Conservation (phyloP, 2,797 vertebrate genomes). For the Oceanodroma leucorhoa region DNA sequence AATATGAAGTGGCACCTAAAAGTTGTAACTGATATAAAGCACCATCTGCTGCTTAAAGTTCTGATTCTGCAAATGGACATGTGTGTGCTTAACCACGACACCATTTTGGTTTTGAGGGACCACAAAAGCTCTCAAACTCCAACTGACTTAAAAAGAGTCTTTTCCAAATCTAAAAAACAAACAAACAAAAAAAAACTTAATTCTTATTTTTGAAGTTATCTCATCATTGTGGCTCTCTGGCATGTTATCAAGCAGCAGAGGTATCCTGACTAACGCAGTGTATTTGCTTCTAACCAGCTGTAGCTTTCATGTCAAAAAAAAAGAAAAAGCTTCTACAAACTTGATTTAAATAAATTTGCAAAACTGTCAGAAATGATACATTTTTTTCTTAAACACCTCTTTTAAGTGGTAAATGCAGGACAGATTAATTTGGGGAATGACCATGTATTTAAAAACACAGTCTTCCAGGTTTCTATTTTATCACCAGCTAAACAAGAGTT, state of each 20-base stretch:
- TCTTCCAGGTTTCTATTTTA: not conserved
- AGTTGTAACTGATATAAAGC: not conserved
- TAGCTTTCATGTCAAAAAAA: not conserved
- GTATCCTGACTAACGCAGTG: not conserved
- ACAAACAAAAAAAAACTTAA: not conserved
- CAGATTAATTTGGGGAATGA: not conserved
- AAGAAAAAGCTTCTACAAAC: not conserved
- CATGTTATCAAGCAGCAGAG: not conserved
- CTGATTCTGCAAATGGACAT: not conserved
- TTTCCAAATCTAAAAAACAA: not conserved
- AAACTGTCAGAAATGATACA: not conserved
- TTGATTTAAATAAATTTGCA: constrained; percentile 3
- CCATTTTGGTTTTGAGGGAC: not conserved
- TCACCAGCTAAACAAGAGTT: constrained; percentile 52
- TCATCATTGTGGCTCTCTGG: not conserved
- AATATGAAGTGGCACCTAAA: not conserved
- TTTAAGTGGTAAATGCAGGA: not conserved
- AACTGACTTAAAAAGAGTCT: not conserved
- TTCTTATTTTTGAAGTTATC: not conserved
- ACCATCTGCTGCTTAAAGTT: not conserved
- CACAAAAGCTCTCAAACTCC: not conserved
- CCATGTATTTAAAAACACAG: not conserved
- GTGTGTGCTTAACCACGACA: accelerated
- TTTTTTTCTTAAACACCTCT: not conserved
- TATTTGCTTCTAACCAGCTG: not conserved